Evolutionary conservation across 2,113 vertebrate species (phyloP).

Genomic region (Sakesphorus luctuosus): DNA sequence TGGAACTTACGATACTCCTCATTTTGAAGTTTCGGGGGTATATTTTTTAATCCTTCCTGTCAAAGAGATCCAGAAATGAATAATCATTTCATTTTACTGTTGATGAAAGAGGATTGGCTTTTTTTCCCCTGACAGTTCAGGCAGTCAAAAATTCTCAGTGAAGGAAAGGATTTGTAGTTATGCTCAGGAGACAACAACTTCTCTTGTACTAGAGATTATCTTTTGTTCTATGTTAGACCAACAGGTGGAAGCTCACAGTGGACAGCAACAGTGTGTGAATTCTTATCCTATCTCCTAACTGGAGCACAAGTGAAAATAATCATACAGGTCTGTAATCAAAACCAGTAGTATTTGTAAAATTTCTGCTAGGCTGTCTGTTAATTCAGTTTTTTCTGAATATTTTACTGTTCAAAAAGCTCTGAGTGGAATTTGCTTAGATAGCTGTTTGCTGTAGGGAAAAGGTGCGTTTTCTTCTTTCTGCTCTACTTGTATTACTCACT

Average conservation of each 20-base stretch:
- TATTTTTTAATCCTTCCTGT: neutral
- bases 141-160: neutral
- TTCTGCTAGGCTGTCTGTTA: neutral
- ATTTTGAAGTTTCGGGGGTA: neutral
- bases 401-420: neutral
- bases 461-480: neutral
- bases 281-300: constrained; percentile 79
- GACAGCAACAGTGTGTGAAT: constrained; percentile 91
- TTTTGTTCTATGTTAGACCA: constrained; percentile 78
- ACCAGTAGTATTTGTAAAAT: neutral
- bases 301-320: constrained; percentile 80
- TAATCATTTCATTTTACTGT: neutral
- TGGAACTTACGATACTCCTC: neutral
- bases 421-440: neutral
- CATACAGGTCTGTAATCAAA: constrained; percentile 80
- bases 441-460: neutral
- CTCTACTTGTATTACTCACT: neutral
- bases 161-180: neutral
- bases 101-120: neutral
- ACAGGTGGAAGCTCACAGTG: constrained; percentile 86
- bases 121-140: neutral
- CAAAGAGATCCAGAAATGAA: neutral
- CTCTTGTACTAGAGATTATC: neutral
- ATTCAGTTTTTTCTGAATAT: neutral
- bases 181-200: neutral